phyloP scores from a whole-genome alignment of 2,113 vertebrate species.

The Cepphus grylle region DNA sequence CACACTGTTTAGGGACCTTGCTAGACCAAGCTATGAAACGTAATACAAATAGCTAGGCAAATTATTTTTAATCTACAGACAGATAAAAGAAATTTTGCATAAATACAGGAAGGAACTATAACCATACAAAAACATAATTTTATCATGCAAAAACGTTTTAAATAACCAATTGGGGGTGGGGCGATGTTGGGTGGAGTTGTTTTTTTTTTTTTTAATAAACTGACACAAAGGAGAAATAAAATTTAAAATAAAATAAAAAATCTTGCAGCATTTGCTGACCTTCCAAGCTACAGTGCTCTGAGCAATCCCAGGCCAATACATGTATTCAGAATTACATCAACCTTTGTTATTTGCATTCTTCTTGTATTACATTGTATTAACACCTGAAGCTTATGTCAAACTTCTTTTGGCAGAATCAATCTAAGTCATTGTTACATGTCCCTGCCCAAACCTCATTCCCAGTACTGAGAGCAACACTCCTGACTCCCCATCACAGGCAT shows the following conservation, averaged over 20 bases:
- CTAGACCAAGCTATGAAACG: neutral
- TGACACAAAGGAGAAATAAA: neutral
- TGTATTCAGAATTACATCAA: neutral
- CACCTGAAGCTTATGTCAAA: neutral
- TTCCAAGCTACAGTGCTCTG: neutral
- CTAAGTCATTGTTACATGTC: neutral
- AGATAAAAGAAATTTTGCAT: neutral
- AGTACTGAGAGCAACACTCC: neutral
- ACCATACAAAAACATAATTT: neutral
- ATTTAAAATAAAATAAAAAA: neutral
- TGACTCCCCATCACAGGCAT: neutral
- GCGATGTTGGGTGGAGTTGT: neutral
- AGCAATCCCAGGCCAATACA: neutral
- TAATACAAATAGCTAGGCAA: neutral
- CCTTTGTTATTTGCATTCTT: neutral
- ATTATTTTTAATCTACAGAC: neutral
- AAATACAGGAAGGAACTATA: neutral
- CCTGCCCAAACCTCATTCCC: neutral
- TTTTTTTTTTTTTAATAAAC: neutral
- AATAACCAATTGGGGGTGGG: fast-evolving
- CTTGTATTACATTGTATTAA: neutral
- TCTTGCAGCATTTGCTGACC: neutral
- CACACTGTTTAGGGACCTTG: neutral
- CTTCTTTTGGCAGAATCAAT: neutral
- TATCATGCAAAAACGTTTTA: neutral